These are phyloP conservation scores for Pampus argenteus DNA, from an alignment of 2,797 vertebrate genomes.

Conservation along the genomic window DNA sequence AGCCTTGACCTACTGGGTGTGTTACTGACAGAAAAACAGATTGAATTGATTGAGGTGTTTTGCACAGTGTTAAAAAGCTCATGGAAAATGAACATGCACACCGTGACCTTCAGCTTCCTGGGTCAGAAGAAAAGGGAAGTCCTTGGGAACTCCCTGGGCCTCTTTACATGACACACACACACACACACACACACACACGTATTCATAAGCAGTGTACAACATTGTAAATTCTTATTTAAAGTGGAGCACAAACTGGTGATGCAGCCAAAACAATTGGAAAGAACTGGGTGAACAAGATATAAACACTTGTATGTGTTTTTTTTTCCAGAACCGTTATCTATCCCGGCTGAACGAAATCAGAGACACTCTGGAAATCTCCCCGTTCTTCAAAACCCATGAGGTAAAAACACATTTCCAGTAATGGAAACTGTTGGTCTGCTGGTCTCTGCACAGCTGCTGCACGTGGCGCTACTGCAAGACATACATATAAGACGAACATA, in stretches of 20 bases:
- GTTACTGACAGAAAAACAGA: constrained; percentile 14
- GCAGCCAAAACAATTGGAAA: neutral
- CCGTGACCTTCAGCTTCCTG: constrained; percentile 22
- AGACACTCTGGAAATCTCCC: constrained; percentile 89
- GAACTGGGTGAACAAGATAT: neutral
- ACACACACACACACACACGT: neutral
- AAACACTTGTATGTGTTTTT: neutral
- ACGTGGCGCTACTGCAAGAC: neutral
- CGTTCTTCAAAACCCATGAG: constrained; percentile 97
- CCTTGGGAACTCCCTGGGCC: constrained; percentile 51
- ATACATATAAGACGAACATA: neutral
- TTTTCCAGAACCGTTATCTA: constrained; percentile 89
- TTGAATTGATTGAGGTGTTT: constrained; percentile 6
- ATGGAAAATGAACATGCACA: constrained; percentile 28
- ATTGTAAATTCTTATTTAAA: neutral
- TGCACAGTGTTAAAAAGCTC: constrained; percentile 19
- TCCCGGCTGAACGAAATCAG: constrained; percentile 90
- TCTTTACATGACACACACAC: neutral
- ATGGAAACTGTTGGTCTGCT: neutral
- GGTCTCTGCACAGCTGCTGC: constrained; percentile 1
- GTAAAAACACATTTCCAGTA: constrained; percentile 74
- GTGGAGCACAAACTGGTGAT: neutral
- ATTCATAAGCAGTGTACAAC: too few species aligned
- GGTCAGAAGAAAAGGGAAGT: constrained; percentile 51
- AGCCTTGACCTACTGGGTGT: constrained; percentile 3